A percentile compares a stretch with the other conserved stretches of the same genome.
Conservation (phyloP, 2,113 vertebrate species). For the Bungarus multicinctus region DNA sequence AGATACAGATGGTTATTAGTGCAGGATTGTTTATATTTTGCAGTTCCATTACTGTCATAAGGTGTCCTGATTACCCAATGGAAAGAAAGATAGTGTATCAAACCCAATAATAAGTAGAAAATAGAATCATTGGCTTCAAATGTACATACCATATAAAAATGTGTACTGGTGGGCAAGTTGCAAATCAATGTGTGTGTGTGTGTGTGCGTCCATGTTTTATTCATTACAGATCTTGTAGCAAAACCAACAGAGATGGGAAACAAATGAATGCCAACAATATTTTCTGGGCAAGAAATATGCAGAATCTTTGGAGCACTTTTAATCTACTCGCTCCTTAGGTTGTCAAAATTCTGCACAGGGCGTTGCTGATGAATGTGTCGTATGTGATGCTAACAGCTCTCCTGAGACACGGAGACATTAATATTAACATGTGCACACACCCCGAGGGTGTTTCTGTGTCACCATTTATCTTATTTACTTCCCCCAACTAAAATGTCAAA, state of each 20-base stretch:
- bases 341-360: conserved; percentile 20
- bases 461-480: conserved; percentile 34
- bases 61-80: not conserved
- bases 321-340: not conserved
- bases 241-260: not conserved
- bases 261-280: not conserved
- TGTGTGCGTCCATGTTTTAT: not conserved
- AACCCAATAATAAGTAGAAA: not conserved
- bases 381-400: not conserved
- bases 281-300: not conserved
- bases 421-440: conserved; percentile 10
- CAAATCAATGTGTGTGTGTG: not conserved
- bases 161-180: not conserved
- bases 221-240: not conserved
- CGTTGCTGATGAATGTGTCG: conserved; percentile 28
- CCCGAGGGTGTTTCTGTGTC: not conserved
- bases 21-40: not conserved
- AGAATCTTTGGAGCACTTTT: not conserved
- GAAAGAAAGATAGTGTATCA: not conserved
- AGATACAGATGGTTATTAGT: not conserved
- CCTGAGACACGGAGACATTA: not conserved
- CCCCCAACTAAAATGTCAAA: conserved; percentile 22
- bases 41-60: not conserved
- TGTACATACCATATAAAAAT: not conserved
- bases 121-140: not conserved